phyloP scores from a whole-genome alignment of 2,113 vertebrate species.

The Sprattus sprattus region DNA sequence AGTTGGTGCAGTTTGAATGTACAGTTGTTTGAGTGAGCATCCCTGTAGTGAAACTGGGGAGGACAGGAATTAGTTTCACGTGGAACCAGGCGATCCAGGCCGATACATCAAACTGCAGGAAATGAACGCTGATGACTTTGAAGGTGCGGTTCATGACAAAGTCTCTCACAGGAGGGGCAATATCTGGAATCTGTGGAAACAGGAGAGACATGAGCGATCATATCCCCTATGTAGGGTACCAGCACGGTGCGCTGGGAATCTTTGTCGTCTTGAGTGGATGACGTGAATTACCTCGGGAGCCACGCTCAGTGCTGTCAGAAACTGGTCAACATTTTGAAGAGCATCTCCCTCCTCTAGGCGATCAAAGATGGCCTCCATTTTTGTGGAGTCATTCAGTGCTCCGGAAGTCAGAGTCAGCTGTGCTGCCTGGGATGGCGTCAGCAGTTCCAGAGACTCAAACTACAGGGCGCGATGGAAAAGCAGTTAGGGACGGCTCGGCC shows the following conservation, averaged over 20 bases:
- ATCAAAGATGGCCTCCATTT: background rate
- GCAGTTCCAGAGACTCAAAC: slow-evolving; percentile 19
- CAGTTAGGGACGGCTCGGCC: background rate
- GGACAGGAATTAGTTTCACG: slow-evolving; percentile 32
- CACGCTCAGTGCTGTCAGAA: slow-evolving; percentile 15
- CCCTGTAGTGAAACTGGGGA: slow-evolving; percentile 40
- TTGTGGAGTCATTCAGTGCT: slow-evolving; percentile 33
- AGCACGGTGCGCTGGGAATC: too few species aligned
- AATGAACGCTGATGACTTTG: too few species aligned
- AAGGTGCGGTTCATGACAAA: too few species aligned
- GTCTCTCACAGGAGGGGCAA: too few species aligned
- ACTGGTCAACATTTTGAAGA: slow-evolving; percentile 32
- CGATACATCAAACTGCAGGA: background rate
- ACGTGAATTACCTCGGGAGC: background rate
- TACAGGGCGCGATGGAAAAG: background rate
- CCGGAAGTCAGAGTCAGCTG: slow-evolving; percentile 43
- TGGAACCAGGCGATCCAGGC: slow-evolving; percentile 35
- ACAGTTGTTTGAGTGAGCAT: slow-evolving; percentile 26
- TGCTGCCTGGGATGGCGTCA: slow-evolving; percentile 51
- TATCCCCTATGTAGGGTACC: too few species aligned
- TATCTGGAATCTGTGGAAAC: too few species aligned
- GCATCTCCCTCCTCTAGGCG: background rate
- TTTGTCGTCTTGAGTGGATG: too few species aligned
- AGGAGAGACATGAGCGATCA: too few species aligned
- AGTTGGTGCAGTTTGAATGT: too few species aligned